phyloP scores from a whole-genome alignment of 30 jellyfish, hydroid and myxozoan species.

The Hydractinia echinata region DNA sequence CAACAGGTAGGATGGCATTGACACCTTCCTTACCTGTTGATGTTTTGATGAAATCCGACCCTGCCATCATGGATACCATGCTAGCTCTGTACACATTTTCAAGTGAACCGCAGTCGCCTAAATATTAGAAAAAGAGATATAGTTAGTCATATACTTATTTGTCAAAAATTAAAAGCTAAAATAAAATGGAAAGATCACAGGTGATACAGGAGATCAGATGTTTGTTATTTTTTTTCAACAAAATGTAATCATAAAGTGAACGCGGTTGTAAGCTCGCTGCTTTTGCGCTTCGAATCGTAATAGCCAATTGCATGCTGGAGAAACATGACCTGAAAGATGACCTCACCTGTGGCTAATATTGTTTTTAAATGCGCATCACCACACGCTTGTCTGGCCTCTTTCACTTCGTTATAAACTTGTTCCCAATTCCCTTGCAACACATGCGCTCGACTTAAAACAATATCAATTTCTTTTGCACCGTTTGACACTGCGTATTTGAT shows the following conservation, averaged over 20 bases:
- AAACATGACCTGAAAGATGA: slow-evolving; percentile 1
- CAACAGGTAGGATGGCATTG: slow-evolving; percentile 96
- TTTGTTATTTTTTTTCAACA: no score
- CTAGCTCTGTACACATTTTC: slow-evolving; percentile 95
- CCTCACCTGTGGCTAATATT: slow-evolving; percentile 82
- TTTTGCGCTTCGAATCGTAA: no score
- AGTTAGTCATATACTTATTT: no score
- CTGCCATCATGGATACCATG: slow-evolving; percentile 99
- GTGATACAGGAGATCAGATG: no score
- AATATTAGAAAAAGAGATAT: background rate
- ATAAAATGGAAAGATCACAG: no score
- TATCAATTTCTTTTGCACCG: slow-evolving; percentile 96
- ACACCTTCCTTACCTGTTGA: slow-evolving; percentile 99
- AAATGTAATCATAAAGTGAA: no score
- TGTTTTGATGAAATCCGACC: slow-evolving; percentile 94
- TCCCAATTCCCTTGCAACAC: slow-evolving; percentile 94
- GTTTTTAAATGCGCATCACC: slow-evolving; percentile 96
- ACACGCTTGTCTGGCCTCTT: slow-evolving; percentile 88
- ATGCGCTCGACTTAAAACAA: slow-evolving; percentile 64
- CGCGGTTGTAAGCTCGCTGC: no score
- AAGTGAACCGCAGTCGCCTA: slow-evolving; percentile 63
- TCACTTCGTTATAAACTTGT: slow-evolving; percentile 64
- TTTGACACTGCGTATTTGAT: slow-evolving; percentile 91
- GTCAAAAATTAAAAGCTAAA: no score
- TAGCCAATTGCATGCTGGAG: background rate